Evolutionary conservation across 2,113 vertebrate genomes (phyloP).

Genomic region (Passerina amoena): DNA sequence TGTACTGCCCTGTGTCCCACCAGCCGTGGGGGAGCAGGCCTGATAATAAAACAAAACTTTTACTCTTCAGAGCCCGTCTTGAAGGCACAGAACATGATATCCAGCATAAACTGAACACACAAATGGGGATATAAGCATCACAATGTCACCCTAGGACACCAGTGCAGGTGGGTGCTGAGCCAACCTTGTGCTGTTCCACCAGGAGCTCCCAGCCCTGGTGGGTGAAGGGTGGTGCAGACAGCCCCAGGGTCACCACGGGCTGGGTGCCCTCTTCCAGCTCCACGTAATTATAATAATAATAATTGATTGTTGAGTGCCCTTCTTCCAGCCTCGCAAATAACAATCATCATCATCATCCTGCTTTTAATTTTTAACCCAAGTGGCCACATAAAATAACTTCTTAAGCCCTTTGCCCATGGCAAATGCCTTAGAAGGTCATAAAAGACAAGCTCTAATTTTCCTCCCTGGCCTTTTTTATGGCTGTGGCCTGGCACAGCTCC

Average conservation of each 20-base stretch:
- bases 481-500: not conserved
- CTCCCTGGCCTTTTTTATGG: not conserved
- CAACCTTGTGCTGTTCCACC: rapidly evolving
- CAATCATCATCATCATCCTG: not conserved
- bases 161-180: not conserved
- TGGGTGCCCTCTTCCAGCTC: not conserved
- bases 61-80: too few relatives aligned
- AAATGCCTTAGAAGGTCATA: not conserved
- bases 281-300: not conserved
- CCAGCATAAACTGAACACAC: too few relatives aligned
- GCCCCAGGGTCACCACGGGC: rapidly evolving
- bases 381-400: not conserved
- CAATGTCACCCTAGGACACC: too few relatives aligned
- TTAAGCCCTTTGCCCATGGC: not conserved
- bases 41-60: too few relatives aligned
- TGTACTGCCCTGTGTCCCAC: too few relatives aligned
- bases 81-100: too few relatives aligned
- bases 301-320: not conserved
- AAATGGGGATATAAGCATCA: too few relatives aligned
- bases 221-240: not conserved
- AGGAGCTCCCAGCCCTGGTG: not conserved
- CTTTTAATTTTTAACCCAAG: not conserved
- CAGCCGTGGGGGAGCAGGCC: too few relatives aligned
- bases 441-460: not conserved
- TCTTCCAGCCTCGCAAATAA: not conserved